Conservation (phyloP, 2,888 invertebrate species). For the Cancer borealis region DNA sequence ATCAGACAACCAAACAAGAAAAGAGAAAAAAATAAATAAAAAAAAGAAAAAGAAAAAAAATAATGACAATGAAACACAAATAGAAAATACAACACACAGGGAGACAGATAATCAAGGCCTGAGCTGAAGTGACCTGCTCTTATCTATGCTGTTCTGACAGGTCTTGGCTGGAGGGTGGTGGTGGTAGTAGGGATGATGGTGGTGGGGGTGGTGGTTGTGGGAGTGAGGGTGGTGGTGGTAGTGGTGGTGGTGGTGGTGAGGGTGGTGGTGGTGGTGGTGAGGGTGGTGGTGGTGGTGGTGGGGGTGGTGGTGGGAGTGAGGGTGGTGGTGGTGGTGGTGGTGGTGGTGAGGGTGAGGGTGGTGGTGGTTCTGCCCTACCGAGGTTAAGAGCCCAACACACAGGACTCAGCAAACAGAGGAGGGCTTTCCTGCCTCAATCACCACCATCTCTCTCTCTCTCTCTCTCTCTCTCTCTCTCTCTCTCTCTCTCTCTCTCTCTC, state of each 20-base stretch:
- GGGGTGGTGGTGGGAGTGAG: too few species aligned
- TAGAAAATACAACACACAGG: background rate
- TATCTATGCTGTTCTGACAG: background rate
- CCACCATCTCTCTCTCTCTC: background rate
- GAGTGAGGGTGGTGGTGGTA: background rate
- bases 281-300: background rate
- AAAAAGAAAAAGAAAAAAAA: too few species aligned
- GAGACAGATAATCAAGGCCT: background rate
- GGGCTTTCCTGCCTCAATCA: background rate
- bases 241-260: too few species aligned
- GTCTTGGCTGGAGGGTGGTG: background rate
- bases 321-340: background rate
- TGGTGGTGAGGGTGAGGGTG: background rate
- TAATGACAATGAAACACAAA: background rate
- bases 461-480: conserved; percentile 32
- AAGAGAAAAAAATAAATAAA: background rate
- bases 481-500: conserved; percentile 25
- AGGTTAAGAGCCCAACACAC: conserved; percentile 4
- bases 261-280: background rate
- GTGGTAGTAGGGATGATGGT: background rate
- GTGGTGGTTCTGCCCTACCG: background rate
- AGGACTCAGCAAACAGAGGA: background rate
- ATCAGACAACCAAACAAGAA: background rate
- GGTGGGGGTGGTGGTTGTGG: background rate
- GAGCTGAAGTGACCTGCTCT: background rate